A percentile compares a stretch with the other conserved stretches of the same genome.
Evolutionary conservation across 2,113 vertebrate species (phyloP).

Genomic region (Bufo bufo): DNA sequence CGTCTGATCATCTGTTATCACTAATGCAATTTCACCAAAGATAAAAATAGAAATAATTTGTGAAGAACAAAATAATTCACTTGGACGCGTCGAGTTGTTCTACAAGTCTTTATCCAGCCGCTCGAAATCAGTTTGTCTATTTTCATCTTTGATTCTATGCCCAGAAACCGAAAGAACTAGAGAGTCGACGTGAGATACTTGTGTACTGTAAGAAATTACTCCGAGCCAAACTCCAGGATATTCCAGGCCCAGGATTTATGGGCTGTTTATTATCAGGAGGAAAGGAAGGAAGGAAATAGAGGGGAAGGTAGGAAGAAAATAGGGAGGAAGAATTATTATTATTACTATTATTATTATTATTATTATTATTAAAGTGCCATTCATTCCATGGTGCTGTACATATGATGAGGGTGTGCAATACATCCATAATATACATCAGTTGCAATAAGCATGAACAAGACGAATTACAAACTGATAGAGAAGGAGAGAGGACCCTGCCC

Average conservation of each 20-base stretch:
- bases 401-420: too few species aligned
- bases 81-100: not conserved
- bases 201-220: not conserved
- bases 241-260: not conserved
- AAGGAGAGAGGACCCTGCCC: too few species aligned
- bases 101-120: not conserved
- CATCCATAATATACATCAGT: too few species aligned
- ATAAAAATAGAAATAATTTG: constrained; percentile 53
- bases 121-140: not conserved
- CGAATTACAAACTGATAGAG: too few species aligned
- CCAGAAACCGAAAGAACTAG: not conserved
- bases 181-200: not conserved
- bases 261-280: not conserved
- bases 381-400: too few species aligned
- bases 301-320: not conserved
- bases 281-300: not conserved
- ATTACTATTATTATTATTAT: too few species aligned
- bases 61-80: constrained; percentile 7
- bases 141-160: not conserved
- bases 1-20: not conserved
- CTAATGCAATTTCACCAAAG: constrained; percentile 38
- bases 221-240: not conserved
- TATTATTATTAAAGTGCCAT: too few species aligned
- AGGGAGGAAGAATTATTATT: too few species aligned
- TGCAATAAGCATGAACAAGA: too few species aligned